Percentiles rank a stretch among this genome's conserved stretches.
Evolutionary conservation across 2,888 invertebrate genomes (phyloP).

Genomic region (Prosopocoilus inquinatus): DNA sequence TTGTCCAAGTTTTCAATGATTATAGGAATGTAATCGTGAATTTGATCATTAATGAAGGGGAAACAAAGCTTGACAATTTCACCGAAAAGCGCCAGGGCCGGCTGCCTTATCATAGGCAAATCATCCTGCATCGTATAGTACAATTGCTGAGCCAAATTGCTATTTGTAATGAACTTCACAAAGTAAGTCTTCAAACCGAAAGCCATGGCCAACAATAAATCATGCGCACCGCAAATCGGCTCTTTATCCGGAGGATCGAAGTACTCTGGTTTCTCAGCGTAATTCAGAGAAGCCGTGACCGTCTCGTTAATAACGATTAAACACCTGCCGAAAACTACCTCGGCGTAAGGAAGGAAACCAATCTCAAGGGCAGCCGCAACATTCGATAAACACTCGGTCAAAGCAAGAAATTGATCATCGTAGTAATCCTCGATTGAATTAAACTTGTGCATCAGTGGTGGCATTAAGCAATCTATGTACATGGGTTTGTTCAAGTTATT

Average conservation of each 20-base stretch:
- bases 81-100: constrained; percentile 73
- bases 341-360: constrained; percentile 71
- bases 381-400: constrained; percentile 72
- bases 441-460: constrained; percentile 72
- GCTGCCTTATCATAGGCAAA: constrained; percentile 71
- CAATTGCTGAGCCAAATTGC: constrained; percentile 65
- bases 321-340: constrained; percentile 68
- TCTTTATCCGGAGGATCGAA: constrained; percentile 67
- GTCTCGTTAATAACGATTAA: constrained; percentile 68
- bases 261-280: constrained; percentile 62
- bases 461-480: constrained; percentile 68
- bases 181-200: constrained; percentile 69
- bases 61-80: constrained; percentile 74
- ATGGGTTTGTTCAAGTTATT: constrained; percentile 66
- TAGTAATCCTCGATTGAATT: constrained; percentile 69
- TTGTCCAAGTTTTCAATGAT: constrained; percentile 95
- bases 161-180: constrained; percentile 63
- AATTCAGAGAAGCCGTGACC: constrained; percentile 61
- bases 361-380: constrained; percentile 73
- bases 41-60: constrained; percentile 90
- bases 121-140: constrained; percentile 73
- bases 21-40: constrained; percentile 93
- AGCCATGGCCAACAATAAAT: constrained; percentile 69
- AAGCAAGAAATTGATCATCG: constrained; percentile 67
- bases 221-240: constrained; percentile 74